These are phyloP conservation scores for Anguilla obscura DNA, from an alignment of 2,797 vertebrate species.

Conservation along the genomic window DNA sequence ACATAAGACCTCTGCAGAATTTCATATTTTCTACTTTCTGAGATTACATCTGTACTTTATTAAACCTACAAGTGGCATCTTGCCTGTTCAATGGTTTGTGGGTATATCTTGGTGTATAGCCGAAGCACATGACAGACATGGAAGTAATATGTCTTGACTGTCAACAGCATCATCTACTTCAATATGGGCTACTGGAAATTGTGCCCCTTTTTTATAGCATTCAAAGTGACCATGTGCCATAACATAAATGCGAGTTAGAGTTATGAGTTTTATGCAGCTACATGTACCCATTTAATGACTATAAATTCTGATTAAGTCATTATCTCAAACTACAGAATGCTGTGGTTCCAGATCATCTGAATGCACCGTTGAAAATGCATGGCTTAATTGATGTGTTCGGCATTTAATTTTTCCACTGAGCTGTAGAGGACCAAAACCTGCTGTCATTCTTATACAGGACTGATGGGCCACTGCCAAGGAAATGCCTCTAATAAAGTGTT, in stretches of 20 bases:
- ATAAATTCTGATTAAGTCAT: background rate
- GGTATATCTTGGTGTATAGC: background rate
- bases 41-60: background rate
- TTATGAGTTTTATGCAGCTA: background rate
- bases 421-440: conserved; percentile 8
- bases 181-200: background rate
- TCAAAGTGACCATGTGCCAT: background rate
- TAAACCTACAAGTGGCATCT: background rate
- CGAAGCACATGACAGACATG: background rate
- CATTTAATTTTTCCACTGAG: background rate
- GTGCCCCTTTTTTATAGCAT: background rate
- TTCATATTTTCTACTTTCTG: background rate
- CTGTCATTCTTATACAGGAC: background rate
- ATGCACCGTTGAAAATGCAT: background rate
- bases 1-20: background rate
- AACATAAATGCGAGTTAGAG: background rate
- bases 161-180: background rate
- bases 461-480: background rate
- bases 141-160: background rate
- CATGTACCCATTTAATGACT: background rate
- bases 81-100: background rate
- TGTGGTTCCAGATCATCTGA: background rate
- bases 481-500: conserved; percentile 15
- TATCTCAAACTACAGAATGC: background rate
- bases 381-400: background rate